These are phyloP conservation scores for Enhydra lutris DNA, from an alignment of 2,113 vertebrate genomes.

Conservation along the genomic window DNA sequence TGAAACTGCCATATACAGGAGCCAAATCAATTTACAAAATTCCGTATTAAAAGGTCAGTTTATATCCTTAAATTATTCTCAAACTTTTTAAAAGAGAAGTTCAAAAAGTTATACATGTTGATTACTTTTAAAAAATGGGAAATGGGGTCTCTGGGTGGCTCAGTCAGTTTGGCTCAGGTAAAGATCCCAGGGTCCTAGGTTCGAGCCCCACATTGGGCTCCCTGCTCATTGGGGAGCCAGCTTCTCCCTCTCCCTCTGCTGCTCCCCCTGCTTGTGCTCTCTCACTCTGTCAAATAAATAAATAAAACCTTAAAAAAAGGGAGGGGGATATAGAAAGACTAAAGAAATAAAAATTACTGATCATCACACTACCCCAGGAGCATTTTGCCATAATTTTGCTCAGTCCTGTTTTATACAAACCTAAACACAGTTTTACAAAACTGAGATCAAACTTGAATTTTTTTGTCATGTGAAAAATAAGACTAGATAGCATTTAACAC, in stretches of 20 bases:
- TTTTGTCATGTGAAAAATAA: background rate
- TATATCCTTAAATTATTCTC: background rate
- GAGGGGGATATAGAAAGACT: background rate
- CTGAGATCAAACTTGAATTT: background rate
- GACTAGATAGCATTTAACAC: background rate
- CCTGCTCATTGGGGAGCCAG: background rate
- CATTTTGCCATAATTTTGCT: background rate
- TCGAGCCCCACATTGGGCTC: background rate
- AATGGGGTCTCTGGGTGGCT: background rate
- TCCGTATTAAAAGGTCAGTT: background rate
- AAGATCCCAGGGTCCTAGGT: background rate
- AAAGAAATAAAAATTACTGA: background rate
- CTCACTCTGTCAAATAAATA: background rate
- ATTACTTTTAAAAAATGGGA: background rate
- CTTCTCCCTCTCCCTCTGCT: background rate
- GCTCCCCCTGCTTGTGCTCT: background rate
- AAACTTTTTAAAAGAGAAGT: background rate
- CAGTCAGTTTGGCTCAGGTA: background rate
- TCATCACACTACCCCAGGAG: background rate
- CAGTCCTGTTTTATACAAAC: background rate
- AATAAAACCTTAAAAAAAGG: background rate
- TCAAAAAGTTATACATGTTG: background rate
- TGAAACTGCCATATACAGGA: background rate
- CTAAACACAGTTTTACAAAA: conserved; percentile 20
- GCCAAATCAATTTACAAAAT: background rate